These are phyloP conservation scores for Xestoiulus laeticollis DNA, from an alignment of 2,888 invertebrate genomes.

Conservation along the genomic window DNA sequence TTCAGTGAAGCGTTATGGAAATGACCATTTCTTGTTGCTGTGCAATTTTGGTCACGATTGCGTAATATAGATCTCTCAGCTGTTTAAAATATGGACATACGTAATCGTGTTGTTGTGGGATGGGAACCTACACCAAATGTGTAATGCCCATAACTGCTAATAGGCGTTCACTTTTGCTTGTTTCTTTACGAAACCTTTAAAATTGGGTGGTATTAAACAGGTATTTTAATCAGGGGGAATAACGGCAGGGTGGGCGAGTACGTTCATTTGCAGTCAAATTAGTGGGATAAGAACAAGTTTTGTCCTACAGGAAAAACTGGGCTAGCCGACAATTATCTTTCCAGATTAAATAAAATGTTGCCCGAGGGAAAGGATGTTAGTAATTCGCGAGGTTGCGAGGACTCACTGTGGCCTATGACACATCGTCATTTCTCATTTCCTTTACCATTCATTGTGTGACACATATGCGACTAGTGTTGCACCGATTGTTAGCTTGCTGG, in stretches of 20 bases:
- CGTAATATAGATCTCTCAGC: neutral
- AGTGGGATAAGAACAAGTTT: neutral
- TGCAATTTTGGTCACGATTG: neutral
- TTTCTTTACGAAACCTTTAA: neutral
- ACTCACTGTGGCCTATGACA: slow-evolving; percentile 18
- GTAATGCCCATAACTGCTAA: neutral
- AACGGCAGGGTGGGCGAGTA: neutral
- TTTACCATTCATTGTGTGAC: neutral
- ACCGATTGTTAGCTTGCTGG: neutral
- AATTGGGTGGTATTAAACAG: neutral
- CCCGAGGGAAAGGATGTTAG: slow-evolving; percentile 18
- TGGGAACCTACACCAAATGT: neutral
- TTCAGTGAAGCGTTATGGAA: too few species aligned
- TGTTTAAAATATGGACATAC: neutral
- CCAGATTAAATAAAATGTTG: slow-evolving; percentile 6
- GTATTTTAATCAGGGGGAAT: neutral
- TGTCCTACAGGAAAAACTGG: neutral
- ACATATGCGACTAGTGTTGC: neutral
- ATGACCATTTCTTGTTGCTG: too few species aligned
- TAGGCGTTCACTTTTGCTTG: neutral
- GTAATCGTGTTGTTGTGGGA: neutral
- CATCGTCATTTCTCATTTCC: slow-evolving; percentile 16
- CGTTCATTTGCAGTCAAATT: neutral
- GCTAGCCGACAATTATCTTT: neutral
- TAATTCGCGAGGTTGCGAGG: neutral